Conservation (phyloP, 2,888 invertebrate species). For the Xestia c-nigrum region DNA sequence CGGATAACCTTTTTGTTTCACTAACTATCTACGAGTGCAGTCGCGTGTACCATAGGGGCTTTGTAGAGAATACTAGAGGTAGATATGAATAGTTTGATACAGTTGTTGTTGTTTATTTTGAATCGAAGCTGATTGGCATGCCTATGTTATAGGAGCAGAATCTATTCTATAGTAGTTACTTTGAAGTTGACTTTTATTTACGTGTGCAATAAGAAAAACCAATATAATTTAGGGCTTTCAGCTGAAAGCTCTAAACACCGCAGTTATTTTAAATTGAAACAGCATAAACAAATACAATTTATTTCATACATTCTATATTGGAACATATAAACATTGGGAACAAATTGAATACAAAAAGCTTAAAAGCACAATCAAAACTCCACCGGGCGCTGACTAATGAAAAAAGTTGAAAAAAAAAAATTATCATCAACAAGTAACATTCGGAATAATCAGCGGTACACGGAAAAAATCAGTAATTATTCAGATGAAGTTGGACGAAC, state of each 20-base stretch:
- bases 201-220: not conserved
- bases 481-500: slow-evolving; percentile 91
- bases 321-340: slow-evolving; percentile 63
- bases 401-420: slow-evolving; percentile 85
- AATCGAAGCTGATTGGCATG: not conserved
- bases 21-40: slow-evolving; percentile 21
- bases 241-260: slow-evolving; percentile 36
- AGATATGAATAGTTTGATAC: slow-evolving; percentile 11
- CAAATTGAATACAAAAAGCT: slow-evolving; percentile 73
- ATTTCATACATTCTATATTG: slow-evolving; percentile 63
- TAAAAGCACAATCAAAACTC: slow-evolving; percentile 75
- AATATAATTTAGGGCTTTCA: slow-evolving; percentile 11
- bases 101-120: slow-evolving; percentile 28
- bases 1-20: slow-evolving; percentile 1
- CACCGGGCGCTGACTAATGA: slow-evolving; percentile 81
- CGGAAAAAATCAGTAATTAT: slow-evolving; percentile 91
- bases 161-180: not conserved
- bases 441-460: slow-evolving; percentile 91
- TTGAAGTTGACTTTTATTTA: not conserved
- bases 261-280: slow-evolving; percentile 56
- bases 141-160: not conserved
- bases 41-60: slow-evolving; percentile 45
- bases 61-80: slow-evolving; percentile 6
- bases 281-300: slow-evolving; percentile 57
- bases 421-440: slow-evolving; percentile 90